These are phyloP conservation scores for Diplolepis rosae DNA, from an alignment of 2,888 invertebrate genomes.

Conservation along the genomic window DNA sequence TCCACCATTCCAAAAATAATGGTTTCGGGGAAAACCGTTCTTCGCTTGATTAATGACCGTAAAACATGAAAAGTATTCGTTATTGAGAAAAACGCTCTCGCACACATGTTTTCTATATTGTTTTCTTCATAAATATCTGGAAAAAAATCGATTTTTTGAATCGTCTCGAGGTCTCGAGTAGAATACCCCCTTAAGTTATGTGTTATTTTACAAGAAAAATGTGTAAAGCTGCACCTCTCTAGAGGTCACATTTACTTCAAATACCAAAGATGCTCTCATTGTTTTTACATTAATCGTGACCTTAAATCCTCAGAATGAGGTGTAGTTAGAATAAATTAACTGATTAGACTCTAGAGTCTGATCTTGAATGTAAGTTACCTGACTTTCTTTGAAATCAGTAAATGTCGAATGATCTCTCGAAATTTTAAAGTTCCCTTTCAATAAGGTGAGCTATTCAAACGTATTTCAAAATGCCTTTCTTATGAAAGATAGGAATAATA, in stretches of 20 bases:
- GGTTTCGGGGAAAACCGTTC: background rate
- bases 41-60: background rate
- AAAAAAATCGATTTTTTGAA: too few species aligned
- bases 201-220: background rate
- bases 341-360: background rate
- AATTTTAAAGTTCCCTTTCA: background rate
- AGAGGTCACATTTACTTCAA: slow-evolving; percentile 4
- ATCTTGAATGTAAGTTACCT: background rate
- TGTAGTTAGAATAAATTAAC: background rate
- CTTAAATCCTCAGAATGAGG: slow-evolving; percentile 9
- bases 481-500: background rate
- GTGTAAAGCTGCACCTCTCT: background rate
- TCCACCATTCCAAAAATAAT: background rate
- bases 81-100: too few species aligned
- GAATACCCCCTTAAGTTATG: background rate
- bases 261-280: slow-evolving; percentile 23
- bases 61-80: too few species aligned
- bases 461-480: background rate
- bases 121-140: too few species aligned
- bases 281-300: slow-evolving; percentile 17
- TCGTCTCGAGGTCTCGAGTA: too few species aligned
- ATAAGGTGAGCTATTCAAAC: background rate
- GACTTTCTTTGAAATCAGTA: background rate
- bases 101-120: too few species aligned
- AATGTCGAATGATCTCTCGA: background rate